These are phyloP conservation scores for Eledone cirrhosa DNA, from an alignment of 2,888 invertebrate genomes.

Conservation along the genomic window DNA sequence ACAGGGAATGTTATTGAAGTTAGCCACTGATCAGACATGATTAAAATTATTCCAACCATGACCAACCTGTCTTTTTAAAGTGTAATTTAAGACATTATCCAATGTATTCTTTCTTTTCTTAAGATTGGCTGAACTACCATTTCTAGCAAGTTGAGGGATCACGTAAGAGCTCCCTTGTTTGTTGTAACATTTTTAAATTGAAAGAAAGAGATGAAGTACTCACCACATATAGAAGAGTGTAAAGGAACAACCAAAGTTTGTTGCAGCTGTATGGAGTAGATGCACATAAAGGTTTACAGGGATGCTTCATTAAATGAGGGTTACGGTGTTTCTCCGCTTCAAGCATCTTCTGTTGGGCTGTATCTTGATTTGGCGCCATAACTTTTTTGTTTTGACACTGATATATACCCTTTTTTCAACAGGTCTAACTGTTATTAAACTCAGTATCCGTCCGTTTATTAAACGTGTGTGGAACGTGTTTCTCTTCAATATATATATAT, in stretches of 20 bases:
- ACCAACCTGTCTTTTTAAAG: too few relatives aligned
- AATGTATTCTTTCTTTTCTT: too few relatives aligned
- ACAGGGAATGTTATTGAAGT: too few relatives aligned
- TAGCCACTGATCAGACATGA: too few relatives aligned
- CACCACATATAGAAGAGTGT: conserved; percentile 50
- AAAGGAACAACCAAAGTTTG: conserved; percentile 51
- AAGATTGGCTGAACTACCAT: too few relatives aligned
- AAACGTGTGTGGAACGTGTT: not conserved
- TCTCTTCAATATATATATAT: not conserved
- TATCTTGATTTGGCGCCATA: conserved; percentile 11
- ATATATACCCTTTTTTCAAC: not conserved
- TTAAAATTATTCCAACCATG: too few relatives aligned
- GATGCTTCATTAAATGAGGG: conserved; percentile 1
- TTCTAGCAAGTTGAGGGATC: too few relatives aligned
- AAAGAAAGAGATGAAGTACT: conserved; percentile 33
- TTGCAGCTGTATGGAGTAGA: conserved; percentile 51
- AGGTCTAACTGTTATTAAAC: not conserved
- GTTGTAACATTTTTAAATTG: too few relatives aligned
- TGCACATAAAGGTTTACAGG: conserved; percentile 46
- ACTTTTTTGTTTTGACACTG: too few relatives aligned
- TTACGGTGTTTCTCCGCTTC: not conserved
- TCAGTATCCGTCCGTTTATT: not conserved
- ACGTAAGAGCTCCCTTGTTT: too few relatives aligned
- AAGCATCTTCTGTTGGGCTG: conserved; percentile 17
- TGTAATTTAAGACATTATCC: too few relatives aligned